Evolutionary conservation across 2,113 vertebrate genomes (phyloP).

Genomic region (Coturnix japonica): DNA sequence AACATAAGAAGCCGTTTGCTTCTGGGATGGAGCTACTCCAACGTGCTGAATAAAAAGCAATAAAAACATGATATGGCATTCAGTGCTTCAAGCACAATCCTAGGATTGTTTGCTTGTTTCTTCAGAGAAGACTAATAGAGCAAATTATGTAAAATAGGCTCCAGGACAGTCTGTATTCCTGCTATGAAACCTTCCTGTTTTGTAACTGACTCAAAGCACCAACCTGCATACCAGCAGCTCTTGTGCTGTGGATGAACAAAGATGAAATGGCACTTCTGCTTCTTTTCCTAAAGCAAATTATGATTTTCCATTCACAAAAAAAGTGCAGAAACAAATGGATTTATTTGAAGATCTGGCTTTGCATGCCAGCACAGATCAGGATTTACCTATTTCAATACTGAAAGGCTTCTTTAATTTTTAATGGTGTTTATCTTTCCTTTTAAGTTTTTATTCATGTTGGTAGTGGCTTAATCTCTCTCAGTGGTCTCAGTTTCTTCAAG

Average conservation of each 20-base stretch:
- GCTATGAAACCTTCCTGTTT: background rate
- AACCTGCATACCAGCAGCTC: background rate
- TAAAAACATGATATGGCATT: background rate
- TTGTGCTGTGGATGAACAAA: background rate
- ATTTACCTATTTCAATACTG: background rate
- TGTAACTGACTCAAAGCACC: background rate
- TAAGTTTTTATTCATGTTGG: background rate
- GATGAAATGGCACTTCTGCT: background rate
- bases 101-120: background rate
- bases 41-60: background rate
- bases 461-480: background rate
- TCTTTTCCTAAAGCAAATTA: background rate
- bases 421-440: background rate
- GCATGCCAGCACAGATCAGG: background rate
- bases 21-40: background rate
- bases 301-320: background rate
- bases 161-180: background rate
- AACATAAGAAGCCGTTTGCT: background rate
- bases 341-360: background rate
- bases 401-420: background rate
- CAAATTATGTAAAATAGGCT: background rate
- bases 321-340: background rate
- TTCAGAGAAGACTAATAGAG: background rate
- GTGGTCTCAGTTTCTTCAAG: background rate
- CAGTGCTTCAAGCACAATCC: background rate